Conservation (phyloP, 2,797 vertebrate species). For the Gobionotothen gibberifrons region DNA sequence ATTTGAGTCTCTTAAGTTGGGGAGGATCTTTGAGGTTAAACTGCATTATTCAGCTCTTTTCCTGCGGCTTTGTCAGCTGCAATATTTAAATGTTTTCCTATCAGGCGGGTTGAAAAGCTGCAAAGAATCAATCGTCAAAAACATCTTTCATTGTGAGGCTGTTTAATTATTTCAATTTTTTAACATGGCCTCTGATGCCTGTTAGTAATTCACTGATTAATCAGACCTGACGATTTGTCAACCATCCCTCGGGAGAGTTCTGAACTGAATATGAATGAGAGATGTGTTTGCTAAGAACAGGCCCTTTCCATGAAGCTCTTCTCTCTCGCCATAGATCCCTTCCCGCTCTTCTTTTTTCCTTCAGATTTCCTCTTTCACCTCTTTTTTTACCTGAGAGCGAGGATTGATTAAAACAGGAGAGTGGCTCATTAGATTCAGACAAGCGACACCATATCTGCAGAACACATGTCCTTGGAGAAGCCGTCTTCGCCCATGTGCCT, state of each 20-base stretch:
- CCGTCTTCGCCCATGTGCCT: slow-evolving; percentile 43
- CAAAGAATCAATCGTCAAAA: slow-evolving; percentile 45
- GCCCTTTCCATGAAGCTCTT: slow-evolving; percentile 39
- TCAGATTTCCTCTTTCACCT: slow-evolving; percentile 44
- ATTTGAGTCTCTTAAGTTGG: slow-evolving; percentile 59
- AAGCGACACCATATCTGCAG: slow-evolving; percentile 68
- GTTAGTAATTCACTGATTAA: slow-evolving; percentile 73
- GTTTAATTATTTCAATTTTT: slow-evolving; percentile 66
- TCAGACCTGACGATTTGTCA: slow-evolving; percentile 72
- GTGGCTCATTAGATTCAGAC: slow-evolving; percentile 77
- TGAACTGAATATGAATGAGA: slow-evolving; percentile 68
- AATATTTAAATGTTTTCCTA: slow-evolving; percentile 39
- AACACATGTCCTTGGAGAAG: slow-evolving; percentile 67
- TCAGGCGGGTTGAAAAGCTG: slow-evolving; percentile 48
- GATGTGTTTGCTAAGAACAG: slow-evolving; percentile 44
- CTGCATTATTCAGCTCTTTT: slow-evolving; percentile 62
- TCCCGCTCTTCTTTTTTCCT: slow-evolving; percentile 18
- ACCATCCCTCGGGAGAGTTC: slow-evolving; percentile 67
- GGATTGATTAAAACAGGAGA: slow-evolving; percentile 77
- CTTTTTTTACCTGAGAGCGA: slow-evolving; percentile 33
- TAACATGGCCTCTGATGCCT: slow-evolving; percentile 50
- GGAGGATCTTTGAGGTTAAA: slow-evolving; percentile 64
- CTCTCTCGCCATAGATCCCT: slow-evolving; percentile 27
- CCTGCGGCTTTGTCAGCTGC: slow-evolving; percentile 49
- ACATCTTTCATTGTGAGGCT: slow-evolving; percentile 49